Conservation (phyloP, 2,888 invertebrate species). For the Ferdinandea cuprea region DNA sequence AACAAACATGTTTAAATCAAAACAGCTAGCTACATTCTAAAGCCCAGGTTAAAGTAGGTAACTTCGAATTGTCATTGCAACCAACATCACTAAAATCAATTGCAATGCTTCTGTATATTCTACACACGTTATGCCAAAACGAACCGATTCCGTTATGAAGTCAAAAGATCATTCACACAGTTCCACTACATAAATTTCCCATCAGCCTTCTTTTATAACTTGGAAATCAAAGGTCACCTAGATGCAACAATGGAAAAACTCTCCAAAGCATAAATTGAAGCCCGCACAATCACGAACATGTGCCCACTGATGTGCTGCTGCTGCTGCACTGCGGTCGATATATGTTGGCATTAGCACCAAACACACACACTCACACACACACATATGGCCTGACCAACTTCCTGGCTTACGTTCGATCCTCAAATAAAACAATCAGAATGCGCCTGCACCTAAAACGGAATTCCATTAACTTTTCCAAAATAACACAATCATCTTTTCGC, state of each 20-base stretch:
- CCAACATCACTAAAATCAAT: too few relatives aligned
- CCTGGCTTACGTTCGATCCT: slow-evolving; percentile 65
- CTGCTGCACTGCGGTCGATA: too few relatives aligned
- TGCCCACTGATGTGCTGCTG: slow-evolving; percentile 7
- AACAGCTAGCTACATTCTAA: too few relatives aligned
- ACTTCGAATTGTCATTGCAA: too few relatives aligned
- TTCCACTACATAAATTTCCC: slow-evolving; percentile 17
- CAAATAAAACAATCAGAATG: slow-evolving; percentile 70
- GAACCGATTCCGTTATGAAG: too few relatives aligned
- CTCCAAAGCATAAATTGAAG: slow-evolving; percentile 33
- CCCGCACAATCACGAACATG: slow-evolving; percentile 48
- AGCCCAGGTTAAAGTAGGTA: too few relatives aligned
- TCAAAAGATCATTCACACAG: neutral
- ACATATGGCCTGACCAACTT: slow-evolving; percentile 53
- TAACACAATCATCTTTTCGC: slow-evolving; percentile 70
- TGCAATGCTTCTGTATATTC: too few relatives aligned
- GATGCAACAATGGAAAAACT: slow-evolving; percentile 14
- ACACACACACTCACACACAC: too few relatives aligned
- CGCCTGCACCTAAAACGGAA: slow-evolving; percentile 73
- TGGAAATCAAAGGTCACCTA: slow-evolving; percentile 58
- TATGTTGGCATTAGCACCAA: neutral
- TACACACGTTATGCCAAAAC: too few relatives aligned
- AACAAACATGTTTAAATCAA: too few relatives aligned
- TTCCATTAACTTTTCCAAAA: slow-evolving; percentile 68
- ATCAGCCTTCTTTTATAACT: neutral